A percentile compares a stretch with the other conserved stretches of the same genome.
Evolutionary conservation across 2,888 invertebrate genomes (phyloP).

Genomic region (Choristoneura rosaceana): DNA sequence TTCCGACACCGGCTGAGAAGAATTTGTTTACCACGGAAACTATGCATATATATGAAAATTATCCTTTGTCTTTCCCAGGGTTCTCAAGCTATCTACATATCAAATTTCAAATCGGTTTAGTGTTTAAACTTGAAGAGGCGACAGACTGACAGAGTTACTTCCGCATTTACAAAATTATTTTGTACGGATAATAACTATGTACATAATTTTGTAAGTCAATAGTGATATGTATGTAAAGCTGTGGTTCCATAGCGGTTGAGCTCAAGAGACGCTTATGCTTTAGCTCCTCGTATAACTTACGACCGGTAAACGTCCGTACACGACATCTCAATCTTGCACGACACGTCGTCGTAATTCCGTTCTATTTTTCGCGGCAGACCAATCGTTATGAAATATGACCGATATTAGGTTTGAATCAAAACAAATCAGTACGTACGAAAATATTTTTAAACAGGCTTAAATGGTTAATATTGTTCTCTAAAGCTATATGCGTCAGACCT

Average conservation of each 20-base stretch:
- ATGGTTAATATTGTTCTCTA: neutral
- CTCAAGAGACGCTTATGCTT: conserved; percentile 22
- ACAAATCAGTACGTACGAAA: neutral
- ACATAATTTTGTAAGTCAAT: too few relatives aligned
- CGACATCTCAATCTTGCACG: conserved; percentile 63
- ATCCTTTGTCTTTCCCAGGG: too few relatives aligned
- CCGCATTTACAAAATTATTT: too few relatives aligned
- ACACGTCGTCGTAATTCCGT: conserved; percentile 11
- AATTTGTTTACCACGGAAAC: too few relatives aligned
- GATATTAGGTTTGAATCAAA: neutral
- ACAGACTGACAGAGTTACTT: too few relatives aligned
- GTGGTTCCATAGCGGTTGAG: neutral
- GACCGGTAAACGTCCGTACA: conserved; percentile 52
- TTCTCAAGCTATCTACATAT: too few relatives aligned
- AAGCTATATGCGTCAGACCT: neutral
- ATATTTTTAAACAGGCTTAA: neutral
- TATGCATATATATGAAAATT: too few relatives aligned
- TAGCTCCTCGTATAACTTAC: conserved; percentile 44
- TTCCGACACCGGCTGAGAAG: too few relatives aligned
- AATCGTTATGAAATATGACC: neutral
- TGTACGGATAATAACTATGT: too few relatives aligned
- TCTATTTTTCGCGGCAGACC: neutral
- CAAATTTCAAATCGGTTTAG: too few relatives aligned
- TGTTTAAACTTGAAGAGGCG: too few relatives aligned
- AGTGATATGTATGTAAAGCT: neutral